Evolutionary conservation across 2,113 vertebrate species (phyloP), one percentile per base, ranked within the genome.

Genomic region (Psephotus haematonotus): DNA sequence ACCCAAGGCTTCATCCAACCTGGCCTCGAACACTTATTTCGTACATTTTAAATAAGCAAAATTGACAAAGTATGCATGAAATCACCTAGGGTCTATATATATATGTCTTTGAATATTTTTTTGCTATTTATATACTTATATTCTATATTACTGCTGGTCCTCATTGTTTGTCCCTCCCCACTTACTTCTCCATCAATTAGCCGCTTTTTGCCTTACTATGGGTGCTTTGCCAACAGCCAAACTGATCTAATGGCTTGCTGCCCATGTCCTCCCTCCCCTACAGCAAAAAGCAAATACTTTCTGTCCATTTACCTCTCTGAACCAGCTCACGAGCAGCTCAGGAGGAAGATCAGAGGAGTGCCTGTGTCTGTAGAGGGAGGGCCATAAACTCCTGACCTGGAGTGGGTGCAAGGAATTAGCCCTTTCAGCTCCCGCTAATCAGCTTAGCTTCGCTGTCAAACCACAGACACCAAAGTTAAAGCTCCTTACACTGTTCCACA

Each of bases 331-430:
- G 0, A 1, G 4, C 4, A 11, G 55, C 52, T 33, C 11, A 82
- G 31, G 22, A 86, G 39, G 68, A 83, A 89, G 37, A 75, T 33
- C 31, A 91, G 53, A 79, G 33, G 17, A 77, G 39, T 4, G 3
- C 16, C 68, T 37, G 7, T 29, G 27, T 22, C 71, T 65, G 49
- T 22, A n/a, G 44, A 86, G 13, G 14, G 22, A 81, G 55, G 13
- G 70, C 37, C 84, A 67, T n/a, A 90, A 94, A 89, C 46, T 78
- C 84, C 82, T 86, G 90, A 86, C 84, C 84, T 81, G 72, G n/a
- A 80, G 16, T 14, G 50, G n/a, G 31, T 31, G 31, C 46, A 63
- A 37, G 55, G 83, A 86, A 91, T 92, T 86, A 91, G 89, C n/a
- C 33, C 41, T 81, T 95, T 78, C 64, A 62, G 19, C 72, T 86